These are phyloP conservation scores for Latrodectus hesperus DNA, from an alignment of 2,888 invertebrate genomes.

Conservation along the genomic window DNA sequence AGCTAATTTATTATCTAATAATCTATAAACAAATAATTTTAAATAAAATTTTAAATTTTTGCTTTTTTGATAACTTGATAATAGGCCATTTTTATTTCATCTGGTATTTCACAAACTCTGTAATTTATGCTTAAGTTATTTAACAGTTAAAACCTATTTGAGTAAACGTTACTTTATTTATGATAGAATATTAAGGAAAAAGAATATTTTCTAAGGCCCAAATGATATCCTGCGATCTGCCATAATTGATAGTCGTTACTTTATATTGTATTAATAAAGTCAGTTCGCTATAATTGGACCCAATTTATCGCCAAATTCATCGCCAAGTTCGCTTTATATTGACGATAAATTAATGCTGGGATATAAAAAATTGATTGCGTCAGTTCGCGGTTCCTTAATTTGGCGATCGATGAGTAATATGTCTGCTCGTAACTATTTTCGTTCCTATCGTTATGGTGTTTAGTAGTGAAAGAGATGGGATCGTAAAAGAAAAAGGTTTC, in stretches of 20 bases:
- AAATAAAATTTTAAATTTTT: too few species aligned
- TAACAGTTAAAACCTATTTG: too few species aligned
- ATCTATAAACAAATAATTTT: too few species aligned
- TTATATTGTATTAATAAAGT: conserved; percentile 47
- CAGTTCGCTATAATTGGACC: conserved; percentile 28
- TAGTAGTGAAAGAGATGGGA: conserved; percentile 37
- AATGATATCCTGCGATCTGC: background rate
- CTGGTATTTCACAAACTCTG: too few species aligned
- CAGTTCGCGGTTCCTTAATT: conserved; percentile 40
- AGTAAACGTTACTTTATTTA: too few species aligned
- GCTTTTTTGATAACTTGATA: too few species aligned
- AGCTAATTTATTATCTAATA: too few species aligned
- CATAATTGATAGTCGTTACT: background rate
- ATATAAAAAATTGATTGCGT: conserved; percentile 64
- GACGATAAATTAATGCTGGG: conserved; percentile 54
- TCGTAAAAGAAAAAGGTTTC: conserved; percentile 45
- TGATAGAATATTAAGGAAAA: too few species aligned
- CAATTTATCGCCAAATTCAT: conserved; percentile 55
- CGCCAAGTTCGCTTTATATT: conserved; percentile 43
- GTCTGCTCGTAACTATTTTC: conserved; percentile 45
- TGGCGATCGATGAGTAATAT: conserved; percentile 51
- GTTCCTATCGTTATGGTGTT: conserved; percentile 50
- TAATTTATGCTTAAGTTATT: too few species aligned
- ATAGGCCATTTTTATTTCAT: too few species aligned
- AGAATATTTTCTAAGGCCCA: too few species aligned